phyloP scores from a whole-genome alignment of 2,797 vertebrate genomes.

The Muraenolepis orangiensis region DNA sequence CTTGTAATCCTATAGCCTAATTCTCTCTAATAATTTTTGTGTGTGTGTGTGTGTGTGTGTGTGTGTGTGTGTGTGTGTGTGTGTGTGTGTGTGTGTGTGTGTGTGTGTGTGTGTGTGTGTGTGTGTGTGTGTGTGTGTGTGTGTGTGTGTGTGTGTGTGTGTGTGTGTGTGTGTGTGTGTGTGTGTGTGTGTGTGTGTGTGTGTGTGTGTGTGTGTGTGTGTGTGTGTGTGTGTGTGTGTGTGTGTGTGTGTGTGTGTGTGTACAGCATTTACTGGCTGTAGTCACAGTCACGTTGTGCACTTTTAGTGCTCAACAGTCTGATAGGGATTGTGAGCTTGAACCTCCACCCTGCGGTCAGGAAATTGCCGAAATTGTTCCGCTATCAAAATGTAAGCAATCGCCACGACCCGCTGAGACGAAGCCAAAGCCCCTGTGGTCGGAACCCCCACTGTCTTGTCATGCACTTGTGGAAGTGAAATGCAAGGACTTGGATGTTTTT shows the following conservation, averaged over 20 bases:
- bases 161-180: too few relatives aligned
- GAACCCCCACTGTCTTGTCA: not conserved
- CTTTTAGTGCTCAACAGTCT: not conserved
- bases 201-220: too few relatives aligned
- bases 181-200: too few relatives aligned
- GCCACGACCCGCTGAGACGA: not conserved
- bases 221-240: too few relatives aligned
- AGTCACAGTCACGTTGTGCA: not conserved
- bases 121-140: too few relatives aligned
- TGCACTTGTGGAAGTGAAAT: not conserved
- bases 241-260: too few relatives aligned
- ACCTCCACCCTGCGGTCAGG: not conserved
- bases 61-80: too few relatives aligned
- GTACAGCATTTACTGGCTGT: not conserved
- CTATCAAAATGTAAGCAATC: not conserved
- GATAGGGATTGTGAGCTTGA: not conserved
- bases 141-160: too few relatives aligned
- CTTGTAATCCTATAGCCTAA: constrained; percentile 69
- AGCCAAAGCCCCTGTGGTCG: not conserved
- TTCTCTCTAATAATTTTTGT: constrained; percentile 73
- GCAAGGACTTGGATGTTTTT: too few relatives aligned
- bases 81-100: too few relatives aligned
- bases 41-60: too few relatives aligned
- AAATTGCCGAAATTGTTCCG: not conserved
- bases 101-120: too few relatives aligned